phyloP scores from a whole-genome alignment of 2,888 invertebrate genomes.

The Ptychoptera contaminata region DNA sequence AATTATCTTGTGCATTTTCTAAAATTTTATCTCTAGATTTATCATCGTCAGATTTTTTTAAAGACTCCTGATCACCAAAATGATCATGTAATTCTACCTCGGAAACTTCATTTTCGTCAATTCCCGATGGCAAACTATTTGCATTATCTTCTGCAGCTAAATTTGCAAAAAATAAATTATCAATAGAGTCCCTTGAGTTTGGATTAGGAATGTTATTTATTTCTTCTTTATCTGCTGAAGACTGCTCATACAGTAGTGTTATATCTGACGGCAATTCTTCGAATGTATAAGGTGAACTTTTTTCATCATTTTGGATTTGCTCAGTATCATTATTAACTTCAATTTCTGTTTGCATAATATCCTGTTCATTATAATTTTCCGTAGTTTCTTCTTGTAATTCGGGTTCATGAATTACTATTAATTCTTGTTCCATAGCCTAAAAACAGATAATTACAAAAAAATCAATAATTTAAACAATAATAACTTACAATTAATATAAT shows the following conservation, averaged over 20 bases:
- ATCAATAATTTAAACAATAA: neutral
- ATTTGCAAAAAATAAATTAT: constrained; percentile 27
- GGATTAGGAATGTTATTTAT: neutral
- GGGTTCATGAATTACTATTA: neutral
- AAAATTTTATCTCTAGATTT: constrained; percentile 16
- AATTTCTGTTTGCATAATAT: neutral
- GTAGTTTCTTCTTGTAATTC: neutral
- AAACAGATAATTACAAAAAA: neutral
- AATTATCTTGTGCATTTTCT: constrained; percentile 17
- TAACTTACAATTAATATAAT: neutral
- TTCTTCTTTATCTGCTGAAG: constrained; percentile 10
- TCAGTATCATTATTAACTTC: constrained; percentile 1
- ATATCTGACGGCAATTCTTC: constrained; percentile 15
- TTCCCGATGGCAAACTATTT: constrained; percentile 29
- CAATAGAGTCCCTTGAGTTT: constrained; percentile 13
- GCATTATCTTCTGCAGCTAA: constrained; percentile 28
- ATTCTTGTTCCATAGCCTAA: neutral
- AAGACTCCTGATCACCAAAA: constrained; percentile 11
- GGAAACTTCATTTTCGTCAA: constrained; percentile 18
- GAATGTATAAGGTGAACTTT: constrained; percentile 31
- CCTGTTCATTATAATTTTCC: neutral
- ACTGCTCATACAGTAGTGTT: constrained; percentile 14
- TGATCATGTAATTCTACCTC: constrained; percentile 13
- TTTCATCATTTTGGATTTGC: constrained; percentile 19
- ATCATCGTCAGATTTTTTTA: constrained; percentile 1